Conservation (phyloP, 2,888 invertebrate species). For the Conomelus anceps region DNA sequence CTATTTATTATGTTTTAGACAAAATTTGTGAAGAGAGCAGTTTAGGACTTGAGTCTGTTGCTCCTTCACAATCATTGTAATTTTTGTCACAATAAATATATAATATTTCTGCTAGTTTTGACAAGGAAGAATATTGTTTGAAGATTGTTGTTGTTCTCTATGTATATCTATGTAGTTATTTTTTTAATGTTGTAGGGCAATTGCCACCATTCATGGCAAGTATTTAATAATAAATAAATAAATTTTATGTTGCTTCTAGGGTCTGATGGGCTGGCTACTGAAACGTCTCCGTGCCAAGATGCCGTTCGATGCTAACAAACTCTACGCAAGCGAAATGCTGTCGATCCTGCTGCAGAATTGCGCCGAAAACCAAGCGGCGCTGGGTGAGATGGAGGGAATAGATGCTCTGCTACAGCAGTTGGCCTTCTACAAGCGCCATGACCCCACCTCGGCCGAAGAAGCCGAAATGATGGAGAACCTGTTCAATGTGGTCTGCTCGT, state of each 20-base stretch:
- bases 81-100: too few species aligned
- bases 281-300: slow-evolving; percentile 81
- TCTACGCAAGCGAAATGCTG: slow-evolving; percentile 92
- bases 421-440: slow-evolving; percentile 87
- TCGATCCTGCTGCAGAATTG: slow-evolving; percentile 91
- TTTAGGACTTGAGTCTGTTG: too few species aligned
- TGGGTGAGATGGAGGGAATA: slow-evolving; percentile 93
- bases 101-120: too few species aligned
- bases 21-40: too few species aligned
- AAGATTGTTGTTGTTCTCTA: too few species aligned
- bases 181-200: too few species aligned
- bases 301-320: slow-evolving; percentile 90
- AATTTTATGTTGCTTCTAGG: slow-evolving; percentile 49
- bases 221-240: too few species aligned
- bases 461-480: slow-evolving; percentile 98
- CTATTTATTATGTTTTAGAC: too few species aligned
- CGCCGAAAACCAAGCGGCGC: slow-evolving; percentile 66
- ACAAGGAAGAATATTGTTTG: too few species aligned
- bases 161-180: too few species aligned
- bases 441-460: slow-evolving; percentile 86
- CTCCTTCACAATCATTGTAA: too few species aligned
- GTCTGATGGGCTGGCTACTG: slow-evolving; percentile 84
- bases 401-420: slow-evolving; percentile 77
- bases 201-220: too few species aligned
- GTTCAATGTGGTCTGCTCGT: slow-evolving; percentile 91